phyloP scores from a whole-genome alignment of 2,888 invertebrate genomes.

The Beris chalybata region DNA sequence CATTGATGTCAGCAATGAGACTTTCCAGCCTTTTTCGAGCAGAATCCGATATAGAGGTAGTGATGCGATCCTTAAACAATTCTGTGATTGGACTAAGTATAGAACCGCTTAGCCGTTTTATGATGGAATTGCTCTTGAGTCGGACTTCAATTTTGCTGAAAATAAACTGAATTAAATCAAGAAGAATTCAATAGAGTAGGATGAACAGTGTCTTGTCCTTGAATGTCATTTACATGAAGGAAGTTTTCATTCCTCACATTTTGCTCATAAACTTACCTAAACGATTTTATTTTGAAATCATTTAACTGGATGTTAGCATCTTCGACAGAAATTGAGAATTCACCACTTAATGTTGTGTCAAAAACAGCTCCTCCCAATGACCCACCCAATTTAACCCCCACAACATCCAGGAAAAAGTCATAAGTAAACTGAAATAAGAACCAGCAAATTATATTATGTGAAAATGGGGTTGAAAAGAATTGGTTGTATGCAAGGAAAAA shows the following conservation, averaged over 20 bases:
- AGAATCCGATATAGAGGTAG: constrained; percentile 53
- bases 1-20: constrained; percentile 53
- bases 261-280: constrained; percentile 45
- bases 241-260: too few species aligned
- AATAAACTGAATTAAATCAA: constrained; percentile 23
- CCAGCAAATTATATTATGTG: too few species aligned
- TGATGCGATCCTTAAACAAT: constrained; percentile 52
- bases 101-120: constrained; percentile 50
- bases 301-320: constrained; percentile 47
- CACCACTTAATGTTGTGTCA: constrained; percentile 50
- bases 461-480: too few species aligned
- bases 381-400: constrained; percentile 51
- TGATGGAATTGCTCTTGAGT: constrained; percentile 49
- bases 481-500: too few species aligned
- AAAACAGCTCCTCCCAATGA: constrained; percentile 51
- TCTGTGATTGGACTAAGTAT: constrained; percentile 55
- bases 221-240: too few species aligned
- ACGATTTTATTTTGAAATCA: constrained; percentile 51
- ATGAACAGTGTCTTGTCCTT: too few species aligned
- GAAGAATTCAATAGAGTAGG: too few species aligned
- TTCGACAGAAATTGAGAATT: constrained; percentile 50
- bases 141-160: constrained; percentile 51
- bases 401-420: constrained; percentile 45
- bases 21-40: constrained; percentile 51
- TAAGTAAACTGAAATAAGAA: constrained; percentile 35